Evolutionary conservation across 2,113 vertebrate species (phyloP).

Genomic region (Semnornis frantzii): DNA sequence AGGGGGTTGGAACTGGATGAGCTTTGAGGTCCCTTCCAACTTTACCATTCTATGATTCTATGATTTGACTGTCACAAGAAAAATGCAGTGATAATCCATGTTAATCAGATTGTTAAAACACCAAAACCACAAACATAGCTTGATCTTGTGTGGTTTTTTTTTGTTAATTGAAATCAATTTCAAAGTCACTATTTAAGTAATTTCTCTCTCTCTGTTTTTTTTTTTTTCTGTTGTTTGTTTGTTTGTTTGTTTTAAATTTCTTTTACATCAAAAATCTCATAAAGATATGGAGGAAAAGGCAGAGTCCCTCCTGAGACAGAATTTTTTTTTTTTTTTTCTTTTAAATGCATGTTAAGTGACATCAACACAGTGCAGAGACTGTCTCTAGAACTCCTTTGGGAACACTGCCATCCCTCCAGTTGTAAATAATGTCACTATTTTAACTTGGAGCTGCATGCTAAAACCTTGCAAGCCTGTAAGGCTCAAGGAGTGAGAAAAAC

Average conservation of each 20-base stretch:
- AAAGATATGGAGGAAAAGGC: not conserved
- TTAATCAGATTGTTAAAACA: not conserved
- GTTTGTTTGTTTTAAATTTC: no score
- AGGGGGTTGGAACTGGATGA: no score
- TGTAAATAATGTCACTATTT: constrained; percentile 21
- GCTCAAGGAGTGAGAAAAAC: not conserved
- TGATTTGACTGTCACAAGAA: constrained; percentile 15
- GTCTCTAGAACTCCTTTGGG: constrained; percentile 33
- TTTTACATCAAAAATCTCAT: constrained; percentile 2
- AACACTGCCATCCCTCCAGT: not conserved
- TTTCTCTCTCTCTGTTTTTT: not conserved
- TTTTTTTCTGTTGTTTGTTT: no score
- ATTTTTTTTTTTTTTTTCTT: constrained; percentile 11
- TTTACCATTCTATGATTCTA: no score
- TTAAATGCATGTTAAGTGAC: constrained; percentile 17
- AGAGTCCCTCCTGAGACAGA: not conserved
- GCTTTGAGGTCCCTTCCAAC: no score
- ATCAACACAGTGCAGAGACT: not conserved
- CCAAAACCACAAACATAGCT: not conserved
- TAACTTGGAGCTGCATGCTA: constrained; percentile 26
- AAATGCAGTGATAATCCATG: not conserved
- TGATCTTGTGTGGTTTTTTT: not conserved
- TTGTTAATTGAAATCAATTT: constrained; percentile 42
- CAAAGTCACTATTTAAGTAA: constrained; percentile 31
- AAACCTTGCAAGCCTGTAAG: not conserved